These are phyloP conservation scores for Watsonalla binaria DNA, from an alignment of 2,888 invertebrate species.

Conservation along the genomic window DNA sequence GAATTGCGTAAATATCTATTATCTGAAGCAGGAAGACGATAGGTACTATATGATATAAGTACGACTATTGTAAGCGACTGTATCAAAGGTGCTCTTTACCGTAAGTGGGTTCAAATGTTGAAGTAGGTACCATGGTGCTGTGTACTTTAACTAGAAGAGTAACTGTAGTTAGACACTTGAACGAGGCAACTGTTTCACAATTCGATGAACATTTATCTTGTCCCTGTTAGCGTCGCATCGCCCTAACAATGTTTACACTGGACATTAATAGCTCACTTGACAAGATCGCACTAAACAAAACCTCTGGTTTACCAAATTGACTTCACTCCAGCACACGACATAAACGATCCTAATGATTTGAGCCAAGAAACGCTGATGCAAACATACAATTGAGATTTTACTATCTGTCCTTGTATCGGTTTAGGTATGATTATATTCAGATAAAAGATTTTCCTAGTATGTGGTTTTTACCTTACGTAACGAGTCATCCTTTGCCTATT, in stretches of 20 bases:
- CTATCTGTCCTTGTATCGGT: background rate
- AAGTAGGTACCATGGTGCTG: slow-evolving; percentile 34
- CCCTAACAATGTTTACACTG: slow-evolving; percentile 35
- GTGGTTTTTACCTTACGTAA: background rate
- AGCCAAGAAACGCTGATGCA: background rate
- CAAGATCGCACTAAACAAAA: slow-evolving; percentile 16
- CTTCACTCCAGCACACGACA: background rate
- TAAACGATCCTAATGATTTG: background rate
- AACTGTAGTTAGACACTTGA: slow-evolving; percentile 42
- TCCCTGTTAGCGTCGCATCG: slow-evolving; percentile 31
- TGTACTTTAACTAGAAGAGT: slow-evolving; percentile 35
- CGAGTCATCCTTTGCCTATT: too few relatives aligned
- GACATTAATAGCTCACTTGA: slow-evolving; percentile 14
- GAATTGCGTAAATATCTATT: too few relatives aligned
- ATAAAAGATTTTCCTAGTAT: background rate
- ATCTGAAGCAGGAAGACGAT: too few relatives aligned
- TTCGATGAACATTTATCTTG: slow-evolving; percentile 21
- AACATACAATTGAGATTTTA: background rate
- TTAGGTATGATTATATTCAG: background rate
- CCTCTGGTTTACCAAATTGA: slow-evolving; percentile 25
- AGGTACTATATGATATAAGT: too few relatives aligned
- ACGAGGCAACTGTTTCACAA: slow-evolving; percentile 38
- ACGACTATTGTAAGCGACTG: slow-evolving; percentile 22
- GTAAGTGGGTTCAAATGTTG: slow-evolving; percentile 54
- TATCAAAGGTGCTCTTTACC: slow-evolving; percentile 29